phyloP scores from a whole-genome alignment of 64 coral and sea anemone genomes.

The Acropora yongei region DNA sequence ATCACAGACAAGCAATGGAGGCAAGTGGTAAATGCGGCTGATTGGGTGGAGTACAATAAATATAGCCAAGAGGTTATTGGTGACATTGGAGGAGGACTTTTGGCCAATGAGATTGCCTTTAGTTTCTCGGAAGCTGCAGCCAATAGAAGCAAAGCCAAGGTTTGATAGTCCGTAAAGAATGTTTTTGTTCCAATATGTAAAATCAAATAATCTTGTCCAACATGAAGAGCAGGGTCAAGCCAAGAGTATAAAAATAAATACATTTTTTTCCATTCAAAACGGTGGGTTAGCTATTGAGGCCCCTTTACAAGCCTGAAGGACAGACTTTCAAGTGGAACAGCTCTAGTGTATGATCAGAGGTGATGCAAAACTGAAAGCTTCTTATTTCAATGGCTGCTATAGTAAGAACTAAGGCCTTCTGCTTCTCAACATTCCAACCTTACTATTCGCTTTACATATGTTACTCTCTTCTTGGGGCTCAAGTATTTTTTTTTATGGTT shows the following conservation, averaged over 20 bases:
- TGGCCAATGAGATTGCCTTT: conserved; percentile 63
- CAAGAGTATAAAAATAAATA: no score
- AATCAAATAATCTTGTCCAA: background rate
- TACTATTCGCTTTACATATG: no score
- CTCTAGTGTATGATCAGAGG: no score
- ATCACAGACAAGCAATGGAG: conserved; percentile 61
- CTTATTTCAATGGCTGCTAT: no score
- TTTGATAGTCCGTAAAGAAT: background rate
- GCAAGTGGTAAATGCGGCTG: conserved; percentile 51
- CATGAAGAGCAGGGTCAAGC: no score
- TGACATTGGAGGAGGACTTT: conserved; percentile 72
- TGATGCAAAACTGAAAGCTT: no score
- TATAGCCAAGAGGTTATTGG: conserved; percentile 70
- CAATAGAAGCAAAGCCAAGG: conserved; percentile 19
- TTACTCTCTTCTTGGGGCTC: background rate
- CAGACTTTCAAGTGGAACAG: no score
- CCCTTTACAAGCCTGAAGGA: no score
- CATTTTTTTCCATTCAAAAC: no score
- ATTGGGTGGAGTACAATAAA: conserved; percentile 87
- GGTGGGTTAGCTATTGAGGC: no score
- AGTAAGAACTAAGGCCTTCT: no score
- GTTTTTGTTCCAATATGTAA: background rate
- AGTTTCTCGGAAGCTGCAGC: conserved; percentile 37
- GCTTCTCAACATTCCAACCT: no score
- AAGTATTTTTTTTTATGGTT: background rate